Conservation (phyloP, 92 coral and sea anemone species). For the Epizoanthus ramosus region DNA sequence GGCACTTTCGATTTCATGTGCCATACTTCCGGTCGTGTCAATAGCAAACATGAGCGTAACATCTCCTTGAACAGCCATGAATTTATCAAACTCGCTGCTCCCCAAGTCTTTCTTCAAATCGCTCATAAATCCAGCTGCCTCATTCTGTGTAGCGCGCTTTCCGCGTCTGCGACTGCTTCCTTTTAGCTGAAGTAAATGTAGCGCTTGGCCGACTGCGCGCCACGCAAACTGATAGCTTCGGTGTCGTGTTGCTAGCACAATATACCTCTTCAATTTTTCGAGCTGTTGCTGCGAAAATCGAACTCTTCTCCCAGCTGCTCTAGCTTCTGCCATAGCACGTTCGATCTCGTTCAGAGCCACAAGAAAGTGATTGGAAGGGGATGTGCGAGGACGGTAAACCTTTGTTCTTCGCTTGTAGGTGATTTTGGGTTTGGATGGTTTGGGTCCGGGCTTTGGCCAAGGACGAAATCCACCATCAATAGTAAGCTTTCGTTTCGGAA, state of each 20-base stretch:
- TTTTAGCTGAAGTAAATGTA: slow-evolving; percentile 46
- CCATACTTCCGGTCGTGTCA: slow-evolving; percentile 95
- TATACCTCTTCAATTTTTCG: slow-evolving; percentile 27
- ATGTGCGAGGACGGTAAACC: slow-evolving; percentile 60
- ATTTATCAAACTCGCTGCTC: slow-evolving; percentile 63
- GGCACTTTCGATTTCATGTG: slow-evolving; percentile 72
- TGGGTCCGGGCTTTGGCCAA: background rate
- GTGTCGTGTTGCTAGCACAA: slow-evolving; percentile 46
- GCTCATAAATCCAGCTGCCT: slow-evolving; percentile 59
- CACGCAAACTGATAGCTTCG: slow-evolving; percentile 60
- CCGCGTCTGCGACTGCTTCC: slow-evolving; percentile 28
- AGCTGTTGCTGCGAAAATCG: slow-evolving; percentile 12
- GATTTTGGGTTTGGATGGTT: background rate
- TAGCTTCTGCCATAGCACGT: slow-evolving; percentile 73
- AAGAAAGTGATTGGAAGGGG: slow-evolving; percentile 81
- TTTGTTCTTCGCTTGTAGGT: slow-evolving; percentile 46
- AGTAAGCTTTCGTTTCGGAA: too few species aligned
- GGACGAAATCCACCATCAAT: background rate
- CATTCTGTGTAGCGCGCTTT: slow-evolving; percentile 61
- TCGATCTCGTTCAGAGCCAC: slow-evolving; percentile 82
- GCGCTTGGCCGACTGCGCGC: slow-evolving; percentile 55
- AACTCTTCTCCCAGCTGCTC: slow-evolving; percentile 36
- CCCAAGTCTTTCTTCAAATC: slow-evolving; percentile 70
- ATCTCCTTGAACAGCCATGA: slow-evolving; percentile 91
- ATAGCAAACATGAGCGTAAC: slow-evolving; percentile 93